phyloP scores from a whole-genome alignment of 92 coral and sea anemone species.

The Montipora capitata region DNA sequence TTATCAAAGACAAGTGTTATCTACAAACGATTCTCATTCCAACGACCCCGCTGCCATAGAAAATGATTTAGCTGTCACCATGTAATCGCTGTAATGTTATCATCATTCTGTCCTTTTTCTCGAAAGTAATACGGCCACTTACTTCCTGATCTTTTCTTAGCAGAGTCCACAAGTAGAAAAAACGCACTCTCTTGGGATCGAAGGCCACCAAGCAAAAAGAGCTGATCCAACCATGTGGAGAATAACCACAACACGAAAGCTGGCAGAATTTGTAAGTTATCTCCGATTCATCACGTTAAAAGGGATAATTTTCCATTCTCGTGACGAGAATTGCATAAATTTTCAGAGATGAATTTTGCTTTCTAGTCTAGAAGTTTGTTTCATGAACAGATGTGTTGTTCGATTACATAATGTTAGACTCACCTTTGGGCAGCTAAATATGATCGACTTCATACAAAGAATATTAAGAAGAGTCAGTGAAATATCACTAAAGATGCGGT shows the following conservation, averaged over 20 bases:
- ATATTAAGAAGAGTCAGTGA: too few species aligned
- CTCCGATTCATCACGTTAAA: constrained; percentile 3
- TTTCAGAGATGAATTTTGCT: neutral
- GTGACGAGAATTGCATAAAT: neutral
- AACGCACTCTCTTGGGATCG: neutral
- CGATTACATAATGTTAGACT: too few species aligned
- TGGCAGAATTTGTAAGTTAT: constrained; percentile 94
- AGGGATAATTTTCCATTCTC: neutral
- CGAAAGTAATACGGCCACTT: neutral
- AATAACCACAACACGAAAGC: constrained; percentile 91
- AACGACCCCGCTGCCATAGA: constrained; percentile 14
- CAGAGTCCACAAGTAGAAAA: constrained; percentile 27
- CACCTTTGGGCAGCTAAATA: too few species aligned
- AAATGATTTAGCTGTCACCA: constrained; percentile 17
- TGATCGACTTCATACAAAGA: too few species aligned
- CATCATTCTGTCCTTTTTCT: neutral
- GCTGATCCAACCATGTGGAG: constrained; percentile 85
- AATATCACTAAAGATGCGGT: too few species aligned
- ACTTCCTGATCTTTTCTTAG: neutral
- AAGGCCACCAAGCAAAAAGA: neutral
- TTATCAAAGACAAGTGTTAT: constrained; percentile 10
- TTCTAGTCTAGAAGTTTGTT: too few species aligned
- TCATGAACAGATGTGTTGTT: too few species aligned
- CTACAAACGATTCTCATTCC: neutral
- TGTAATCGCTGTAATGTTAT: neutral